Percentiles rank a stretch among this genome's conserved stretches.
phyloP scores from a whole-genome alignment of 2,888 invertebrate genomes.

The Andricus curvator region DNA sequence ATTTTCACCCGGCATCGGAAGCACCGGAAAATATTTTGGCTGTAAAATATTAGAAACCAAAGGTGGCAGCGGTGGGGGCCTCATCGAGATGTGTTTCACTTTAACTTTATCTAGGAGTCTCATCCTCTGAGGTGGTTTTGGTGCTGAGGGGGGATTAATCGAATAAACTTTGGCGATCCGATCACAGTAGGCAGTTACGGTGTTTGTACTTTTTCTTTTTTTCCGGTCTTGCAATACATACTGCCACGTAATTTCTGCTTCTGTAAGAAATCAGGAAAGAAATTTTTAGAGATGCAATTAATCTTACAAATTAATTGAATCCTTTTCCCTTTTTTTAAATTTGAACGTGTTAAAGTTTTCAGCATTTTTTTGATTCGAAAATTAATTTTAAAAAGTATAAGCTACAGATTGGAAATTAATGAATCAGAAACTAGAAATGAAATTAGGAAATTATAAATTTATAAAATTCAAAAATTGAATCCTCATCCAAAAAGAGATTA shows the following conservation, averaged over 20 bases:
- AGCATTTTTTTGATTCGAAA: no score
- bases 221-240: slow-evolving; percentile 83
- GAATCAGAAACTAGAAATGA: no score
- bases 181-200: slow-evolving; percentile 79
- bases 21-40: slow-evolving; percentile 65
- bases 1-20: slow-evolving; percentile 71
- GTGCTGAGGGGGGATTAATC: slow-evolving; percentile 69
- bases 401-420: no score
- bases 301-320: no score
- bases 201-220: slow-evolving; percentile 79
- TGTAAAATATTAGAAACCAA: slow-evolving; percentile 66
- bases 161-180: slow-evolving; percentile 73
- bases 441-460: no score
- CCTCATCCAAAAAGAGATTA: no score
- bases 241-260: slow-evolving; percentile 83
- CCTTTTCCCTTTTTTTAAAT: no score
- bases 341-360: no score
- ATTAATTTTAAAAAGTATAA: no score
- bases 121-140: slow-evolving; percentile 71
- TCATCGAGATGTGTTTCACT: slow-evolving; percentile 66
- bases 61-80: slow-evolving; percentile 68
- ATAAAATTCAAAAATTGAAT: no score
- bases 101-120: slow-evolving; percentile 70
- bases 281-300: background rate
- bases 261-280: slow-evolving; percentile 75